These are phyloP conservation scores for Gallinago undulata DNA, from an alignment of 2,113 vertebrate genomes.

Conservation along the genomic window DNA sequence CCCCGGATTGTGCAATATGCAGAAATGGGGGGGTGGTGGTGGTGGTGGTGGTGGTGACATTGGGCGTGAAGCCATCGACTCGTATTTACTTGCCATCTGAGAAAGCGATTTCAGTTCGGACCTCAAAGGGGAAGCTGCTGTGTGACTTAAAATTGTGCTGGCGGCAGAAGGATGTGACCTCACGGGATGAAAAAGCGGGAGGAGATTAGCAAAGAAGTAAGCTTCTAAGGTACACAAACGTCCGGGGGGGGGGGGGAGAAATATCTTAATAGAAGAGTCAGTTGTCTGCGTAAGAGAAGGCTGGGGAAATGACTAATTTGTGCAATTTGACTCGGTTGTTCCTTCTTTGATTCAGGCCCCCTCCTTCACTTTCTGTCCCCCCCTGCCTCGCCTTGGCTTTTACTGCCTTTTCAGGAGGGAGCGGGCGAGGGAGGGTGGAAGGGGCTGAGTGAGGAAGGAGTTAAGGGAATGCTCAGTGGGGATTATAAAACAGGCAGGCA, in stretches of 20 bases:
- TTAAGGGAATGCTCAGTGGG: conserved; percentile 58
- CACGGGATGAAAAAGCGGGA: conserved; percentile 26
- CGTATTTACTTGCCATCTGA: conserved; percentile 13
- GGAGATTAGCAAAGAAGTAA: conserved; percentile 39
- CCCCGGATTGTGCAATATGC: not conserved
- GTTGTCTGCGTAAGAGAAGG: not conserved
- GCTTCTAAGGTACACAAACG: conserved; percentile 24
- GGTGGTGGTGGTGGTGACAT: not conserved
- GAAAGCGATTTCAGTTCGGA: not conserved
- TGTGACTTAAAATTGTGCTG: not conserved
- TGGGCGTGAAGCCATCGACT: not conserved
- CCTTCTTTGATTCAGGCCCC: conserved; percentile 29
- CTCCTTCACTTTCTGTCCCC: not conserved
- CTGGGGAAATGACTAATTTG: conserved; percentile 27
- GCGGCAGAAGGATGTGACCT: conserved; percentile 20
- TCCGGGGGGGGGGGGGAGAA: not conserved
- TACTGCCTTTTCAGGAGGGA: conserved; percentile 18
- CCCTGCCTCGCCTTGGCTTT: conserved; percentile 29
- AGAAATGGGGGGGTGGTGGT: not conserved
- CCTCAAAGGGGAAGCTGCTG: not conserved
- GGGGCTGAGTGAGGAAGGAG: conserved; percentile 53
- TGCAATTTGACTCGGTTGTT: conserved; percentile 49
- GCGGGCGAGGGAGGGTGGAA: not conserved
- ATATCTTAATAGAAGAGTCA: not conserved
- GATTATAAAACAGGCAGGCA: conserved; percentile 60